Base-by-base conservation (phyloP, 2,797 vertebrate genomes). In the Euphonia xanthogaster region DNA sequence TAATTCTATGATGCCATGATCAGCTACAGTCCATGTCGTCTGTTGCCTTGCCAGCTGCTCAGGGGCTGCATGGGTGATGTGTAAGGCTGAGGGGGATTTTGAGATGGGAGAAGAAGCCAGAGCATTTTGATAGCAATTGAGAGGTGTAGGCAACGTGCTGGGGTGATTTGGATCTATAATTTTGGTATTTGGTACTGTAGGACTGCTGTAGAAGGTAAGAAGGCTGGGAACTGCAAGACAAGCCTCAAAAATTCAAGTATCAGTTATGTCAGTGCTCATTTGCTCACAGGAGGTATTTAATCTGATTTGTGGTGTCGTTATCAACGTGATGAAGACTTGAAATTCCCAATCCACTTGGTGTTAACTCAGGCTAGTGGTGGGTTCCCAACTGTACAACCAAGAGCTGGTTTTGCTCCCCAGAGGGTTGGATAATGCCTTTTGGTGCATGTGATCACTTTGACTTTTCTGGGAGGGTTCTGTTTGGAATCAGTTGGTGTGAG, bases 21-120 rank as follows among this genome's bases (percentile, higher is more conserved):
- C 37, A 17, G 0, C 63, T 50, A 2, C 5, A 13, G 24, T 6
- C 9, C 11, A 0, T 1, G 15, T 21, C 31, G 16, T n/a, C 33
- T 63, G 51, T 68, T 83, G 66, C 58, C 25, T 63, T 9, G 1
- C 62, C 45, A 40, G 21, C 45, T 71, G 50, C n/a, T 71, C 13
- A 2, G 31, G 14, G 24, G 13, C 27, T 61, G 37, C 10, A 5
- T 0, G 3, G 45, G 7, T 50, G 31, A 16, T 12, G 2, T 31
- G 21, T 27, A 10, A 63, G 45, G 21, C 57, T 60, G 61, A 60
- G n/a, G 5, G 9, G 14, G 10, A 23, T 68, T 53, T 53, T 68
- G 24, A 42, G 50, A 11, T 2, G 7, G 39, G 50, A 81, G 35
- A 75, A 65, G 17, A 30, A 80, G 13, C 21, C 24, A 21, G 27